These are phyloP conservation scores for Camponotus vicinus DNA, from an alignment of 1,140 invertebrate genomes.

Conservation along the genomic window DNA sequence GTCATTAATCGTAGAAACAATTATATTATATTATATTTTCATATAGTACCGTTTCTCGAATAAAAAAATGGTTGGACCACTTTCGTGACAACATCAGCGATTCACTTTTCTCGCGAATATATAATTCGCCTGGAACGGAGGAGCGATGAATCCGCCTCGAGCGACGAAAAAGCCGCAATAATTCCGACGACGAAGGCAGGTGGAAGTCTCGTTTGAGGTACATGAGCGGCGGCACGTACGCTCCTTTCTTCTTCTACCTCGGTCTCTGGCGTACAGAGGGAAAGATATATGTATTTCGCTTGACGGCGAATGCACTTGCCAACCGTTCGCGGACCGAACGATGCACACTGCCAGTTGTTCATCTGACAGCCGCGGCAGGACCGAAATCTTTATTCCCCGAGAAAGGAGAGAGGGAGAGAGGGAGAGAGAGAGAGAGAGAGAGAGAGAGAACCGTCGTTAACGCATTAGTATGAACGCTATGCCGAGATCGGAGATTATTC, in stretches of 20 bases:
- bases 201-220: conserved; percentile 78
- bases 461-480: conserved; percentile 22
- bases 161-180: conserved; percentile 75
- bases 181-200: conserved; percentile 73
- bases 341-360: conserved; percentile 12
- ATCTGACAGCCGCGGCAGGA: conserved; percentile 62
- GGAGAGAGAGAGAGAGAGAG: conserved; percentile 11
- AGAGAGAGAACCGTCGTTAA: conserved; percentile 23
- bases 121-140: conserved; percentile 30
- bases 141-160: conserved; percentile 35
- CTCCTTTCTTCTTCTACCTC: conserved; percentile 46
- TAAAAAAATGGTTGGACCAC: neutral
- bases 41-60: neutral
- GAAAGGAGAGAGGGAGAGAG: neutral
- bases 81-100: neutral
- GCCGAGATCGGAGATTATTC: conserved; percentile 27
- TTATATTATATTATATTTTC: neutral
- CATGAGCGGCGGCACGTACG: conserved; percentile 69
- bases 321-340: conserved; percentile 50
- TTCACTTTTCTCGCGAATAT: conserved; percentile 24
- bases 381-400: conserved; percentile 56
- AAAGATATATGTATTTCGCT: conserved; percentile 21
- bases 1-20: neutral
- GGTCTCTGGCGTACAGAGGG: neutral
- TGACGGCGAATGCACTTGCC: conserved; percentile 30